Percentiles rank a stretch among this genome's conserved stretches.
Evolutionary conservation across 2,797 vertebrate genomes (phyloP).

Genomic region (Natrix natrix): DNA sequence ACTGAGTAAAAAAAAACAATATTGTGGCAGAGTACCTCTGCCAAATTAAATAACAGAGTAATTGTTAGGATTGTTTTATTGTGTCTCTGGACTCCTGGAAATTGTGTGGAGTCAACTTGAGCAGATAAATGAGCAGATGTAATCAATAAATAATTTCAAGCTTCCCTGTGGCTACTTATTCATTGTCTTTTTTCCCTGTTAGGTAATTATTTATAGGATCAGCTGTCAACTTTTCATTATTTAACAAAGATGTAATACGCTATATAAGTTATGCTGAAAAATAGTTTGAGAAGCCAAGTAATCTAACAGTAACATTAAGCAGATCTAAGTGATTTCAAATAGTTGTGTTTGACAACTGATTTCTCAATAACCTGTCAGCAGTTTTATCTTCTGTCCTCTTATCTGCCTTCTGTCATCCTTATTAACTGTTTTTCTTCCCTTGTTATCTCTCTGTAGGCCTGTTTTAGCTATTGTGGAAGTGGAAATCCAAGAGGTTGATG

Average conservation of each 20-base stretch:
- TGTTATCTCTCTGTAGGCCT: constrained; percentile 64
- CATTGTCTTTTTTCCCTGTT: not conserved
- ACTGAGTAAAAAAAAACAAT: rapidly evolving
- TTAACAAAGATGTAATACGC: not conserved
- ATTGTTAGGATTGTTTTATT: not conserved
- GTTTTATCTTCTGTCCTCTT: not conserved
- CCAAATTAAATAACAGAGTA: not conserved
- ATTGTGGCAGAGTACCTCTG: not conserved
- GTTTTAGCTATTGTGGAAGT: constrained; percentile 79
- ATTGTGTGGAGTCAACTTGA: not conserved
- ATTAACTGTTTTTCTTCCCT: not conserved
- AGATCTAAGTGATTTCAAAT: not conserved
- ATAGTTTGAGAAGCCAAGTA: not conserved
- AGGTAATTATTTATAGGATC: not conserved
- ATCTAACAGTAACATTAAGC: not conserved
- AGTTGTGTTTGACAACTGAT: not conserved
- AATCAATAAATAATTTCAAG: not conserved
- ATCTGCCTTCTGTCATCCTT: constrained; percentile 3
- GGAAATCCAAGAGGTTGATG: constrained; percentile 76
- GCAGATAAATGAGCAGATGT: not conserved
- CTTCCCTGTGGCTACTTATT: not conserved
- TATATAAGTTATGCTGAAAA: not conserved
- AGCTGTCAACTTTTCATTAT: not conserved
- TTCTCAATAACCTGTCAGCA: constrained; percentile 12
- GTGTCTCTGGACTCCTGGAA: not conserved